These are phyloP conservation scores for Protonemura montana DNA, from an alignment of 2,888 invertebrate species.

Conservation along the genomic window DNA sequence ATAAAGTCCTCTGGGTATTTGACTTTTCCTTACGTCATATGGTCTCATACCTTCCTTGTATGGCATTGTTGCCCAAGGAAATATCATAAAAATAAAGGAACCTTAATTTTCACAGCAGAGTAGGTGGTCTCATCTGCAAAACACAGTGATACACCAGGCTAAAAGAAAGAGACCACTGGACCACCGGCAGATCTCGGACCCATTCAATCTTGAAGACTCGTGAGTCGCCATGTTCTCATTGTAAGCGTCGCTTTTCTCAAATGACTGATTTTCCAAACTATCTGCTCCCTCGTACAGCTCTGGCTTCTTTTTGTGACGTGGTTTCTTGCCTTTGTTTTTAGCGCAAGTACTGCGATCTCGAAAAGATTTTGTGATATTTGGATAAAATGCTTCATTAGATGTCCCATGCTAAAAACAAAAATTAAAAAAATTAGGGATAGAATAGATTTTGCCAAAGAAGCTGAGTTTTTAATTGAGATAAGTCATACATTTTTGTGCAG, in stretches of 20 bases:
- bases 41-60: background rate
- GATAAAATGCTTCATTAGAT: slow-evolving; percentile 63
- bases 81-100: background rate
- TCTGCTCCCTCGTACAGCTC: background rate
- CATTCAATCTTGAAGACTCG: background rate
- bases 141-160: background rate
- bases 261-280: background rate
- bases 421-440: background rate
- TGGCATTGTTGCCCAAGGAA: background rate
- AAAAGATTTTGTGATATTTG: slow-evolving; percentile 60
- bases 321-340: slow-evolving; percentile 46
- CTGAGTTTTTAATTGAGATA: too few relatives aligned
- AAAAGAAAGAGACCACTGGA: background rate
- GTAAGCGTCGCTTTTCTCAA: background rate
- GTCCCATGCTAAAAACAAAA: slow-evolving; percentile 59
- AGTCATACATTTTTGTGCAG: too few relatives aligned
- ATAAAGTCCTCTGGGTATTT: background rate
- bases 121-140: background rate
- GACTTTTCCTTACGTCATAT: background rate
- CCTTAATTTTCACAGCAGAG: background rate
- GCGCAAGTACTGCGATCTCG: slow-evolving; percentile 56
- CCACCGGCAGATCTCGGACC: background rate
- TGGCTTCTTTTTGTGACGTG: slow-evolving; percentile 47
- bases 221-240: background rate
- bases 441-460: too few relatives aligned